A percentile compares a stretch with the other conserved stretches of the same genome.
phyloP scores from a whole-genome alignment of 1,140 invertebrate species.

The Pararge aegeria region DNA sequence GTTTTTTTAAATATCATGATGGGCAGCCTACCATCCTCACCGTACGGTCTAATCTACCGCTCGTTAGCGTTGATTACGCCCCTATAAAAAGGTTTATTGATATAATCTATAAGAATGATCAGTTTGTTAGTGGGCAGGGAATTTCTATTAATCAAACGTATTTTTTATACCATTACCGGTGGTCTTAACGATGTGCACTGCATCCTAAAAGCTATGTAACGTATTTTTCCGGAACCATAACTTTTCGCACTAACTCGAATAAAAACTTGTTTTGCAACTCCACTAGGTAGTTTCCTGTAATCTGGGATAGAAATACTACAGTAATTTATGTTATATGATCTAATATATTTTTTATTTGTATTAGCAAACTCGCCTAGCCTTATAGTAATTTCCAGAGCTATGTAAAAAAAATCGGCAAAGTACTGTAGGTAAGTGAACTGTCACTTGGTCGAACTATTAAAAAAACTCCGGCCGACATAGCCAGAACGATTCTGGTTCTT shows the following conservation, averaged over 20 bases:
- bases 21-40: constrained; percentile 4
- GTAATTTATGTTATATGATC: background rate
- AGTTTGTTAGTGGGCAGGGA: constrained; percentile 19
- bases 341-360: too few relatives aligned
- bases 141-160: constrained; percentile 17
- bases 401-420: too few relatives aligned
- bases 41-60: constrained; percentile 29
- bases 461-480: too few relatives aligned
- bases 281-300: background rate
- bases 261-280: background rate
- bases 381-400: too few relatives aligned
- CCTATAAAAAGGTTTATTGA: constrained; percentile 32
- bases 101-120: constrained; percentile 30
- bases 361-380: too few relatives aligned
- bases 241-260: background rate
- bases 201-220: constrained; percentile 1
- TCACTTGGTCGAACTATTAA: too few relatives aligned
- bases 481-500: too few relatives aligned
- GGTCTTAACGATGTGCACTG: constrained; percentile 7
- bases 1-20: background rate
- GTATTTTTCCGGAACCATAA: constrained; percentile 10
- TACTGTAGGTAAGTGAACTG: too few relatives aligned
- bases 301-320: background rate
- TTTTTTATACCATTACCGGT: constrained; percentile 16
- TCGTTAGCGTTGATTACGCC: constrained; percentile 36